phyloP scores from a whole-genome alignment of 1,140 invertebrate species.

The Drosophila funebris region DNA sequence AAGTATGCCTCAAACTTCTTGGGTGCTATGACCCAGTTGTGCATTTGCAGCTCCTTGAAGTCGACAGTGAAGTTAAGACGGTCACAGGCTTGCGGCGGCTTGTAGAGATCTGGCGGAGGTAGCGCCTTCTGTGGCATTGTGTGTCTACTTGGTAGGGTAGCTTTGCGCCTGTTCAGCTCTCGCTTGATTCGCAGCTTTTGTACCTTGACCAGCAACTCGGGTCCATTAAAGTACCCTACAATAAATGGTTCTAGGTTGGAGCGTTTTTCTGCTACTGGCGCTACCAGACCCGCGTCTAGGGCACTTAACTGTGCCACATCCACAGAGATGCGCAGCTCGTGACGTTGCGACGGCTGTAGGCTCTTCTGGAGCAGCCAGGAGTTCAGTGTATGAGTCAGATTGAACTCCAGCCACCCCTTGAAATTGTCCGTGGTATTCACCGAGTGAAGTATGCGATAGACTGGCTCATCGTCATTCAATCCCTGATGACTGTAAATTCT shows the following conservation, averaged over 20 bases:
- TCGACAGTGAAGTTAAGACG: constrained; percentile 80
- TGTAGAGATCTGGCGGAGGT: constrained; percentile 38
- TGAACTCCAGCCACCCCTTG: constrained; percentile 77
- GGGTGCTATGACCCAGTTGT: constrained; percentile 80
- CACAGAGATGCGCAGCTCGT: constrained; percentile 60
- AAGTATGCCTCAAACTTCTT: constrained; percentile 82
- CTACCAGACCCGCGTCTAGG: constrained; percentile 40
- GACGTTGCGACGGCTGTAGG: constrained; percentile 27
- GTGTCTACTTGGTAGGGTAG: background rate
- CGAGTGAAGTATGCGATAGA: constrained; percentile 61
- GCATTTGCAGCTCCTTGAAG: constrained; percentile 78
- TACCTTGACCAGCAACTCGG: constrained; percentile 71
- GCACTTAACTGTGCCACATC: constrained; percentile 41
- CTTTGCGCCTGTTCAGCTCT: constrained; percentile 59
- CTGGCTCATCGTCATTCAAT: constrained; percentile 9
- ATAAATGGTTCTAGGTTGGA: constrained; percentile 71
- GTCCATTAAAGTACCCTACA: constrained; percentile 78
- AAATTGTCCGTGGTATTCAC: constrained; percentile 61
- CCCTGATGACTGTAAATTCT: constrained; percentile 47
- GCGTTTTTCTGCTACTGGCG: constrained; percentile 26
- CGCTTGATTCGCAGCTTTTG: constrained; percentile 75
- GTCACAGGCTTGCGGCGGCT: constrained; percentile 68
- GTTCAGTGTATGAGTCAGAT: constrained; percentile 61
- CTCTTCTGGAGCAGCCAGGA: constrained; percentile 54
- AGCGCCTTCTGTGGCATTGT: background rate